These are phyloP conservation scores for Tolmerus cingulatus DNA, from an alignment of 2,888 invertebrate species.

Conservation along the genomic window DNA sequence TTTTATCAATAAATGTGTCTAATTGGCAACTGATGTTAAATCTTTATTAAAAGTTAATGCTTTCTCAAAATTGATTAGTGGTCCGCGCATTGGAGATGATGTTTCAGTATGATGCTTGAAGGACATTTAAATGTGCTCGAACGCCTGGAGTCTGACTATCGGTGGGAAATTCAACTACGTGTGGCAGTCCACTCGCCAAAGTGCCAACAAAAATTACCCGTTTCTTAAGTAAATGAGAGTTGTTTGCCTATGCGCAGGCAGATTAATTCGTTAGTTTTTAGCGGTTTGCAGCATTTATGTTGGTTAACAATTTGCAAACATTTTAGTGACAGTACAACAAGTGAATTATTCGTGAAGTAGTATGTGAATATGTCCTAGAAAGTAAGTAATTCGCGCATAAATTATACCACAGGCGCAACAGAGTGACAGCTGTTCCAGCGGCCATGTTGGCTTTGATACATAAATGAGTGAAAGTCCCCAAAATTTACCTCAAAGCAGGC, in stretches of 20 bases:
- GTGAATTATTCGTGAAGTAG: background rate
- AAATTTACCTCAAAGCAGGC: slow-evolving; percentile 33
- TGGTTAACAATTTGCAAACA: background rate
- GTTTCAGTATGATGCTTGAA: no score
- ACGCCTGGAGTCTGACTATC: background rate
- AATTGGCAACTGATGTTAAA: no score
- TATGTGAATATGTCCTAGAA: background rate
- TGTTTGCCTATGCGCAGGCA: slow-evolving; percentile 33
- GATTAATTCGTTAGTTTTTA: background rate
- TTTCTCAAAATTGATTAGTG: no score
- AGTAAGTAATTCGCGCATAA: background rate
- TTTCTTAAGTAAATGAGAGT: background rate
- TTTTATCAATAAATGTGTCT: no score
- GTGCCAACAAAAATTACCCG: background rate
- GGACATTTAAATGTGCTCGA: background rate
- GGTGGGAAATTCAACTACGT: background rate
- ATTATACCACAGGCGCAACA: slow-evolving; percentile 40
- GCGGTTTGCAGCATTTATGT: background rate
- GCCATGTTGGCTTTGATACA: slow-evolving; percentile 19
- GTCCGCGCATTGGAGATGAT: no score
- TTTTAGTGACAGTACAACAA: background rate
- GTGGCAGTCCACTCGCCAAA: background rate
- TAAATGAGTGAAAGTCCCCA: background rate
- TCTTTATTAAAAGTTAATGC: no score
- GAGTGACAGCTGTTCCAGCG: background rate